Conservation (phyloP, 1,140 invertebrate genomes). For the Aphelenchoides fujianensis region DNA sequence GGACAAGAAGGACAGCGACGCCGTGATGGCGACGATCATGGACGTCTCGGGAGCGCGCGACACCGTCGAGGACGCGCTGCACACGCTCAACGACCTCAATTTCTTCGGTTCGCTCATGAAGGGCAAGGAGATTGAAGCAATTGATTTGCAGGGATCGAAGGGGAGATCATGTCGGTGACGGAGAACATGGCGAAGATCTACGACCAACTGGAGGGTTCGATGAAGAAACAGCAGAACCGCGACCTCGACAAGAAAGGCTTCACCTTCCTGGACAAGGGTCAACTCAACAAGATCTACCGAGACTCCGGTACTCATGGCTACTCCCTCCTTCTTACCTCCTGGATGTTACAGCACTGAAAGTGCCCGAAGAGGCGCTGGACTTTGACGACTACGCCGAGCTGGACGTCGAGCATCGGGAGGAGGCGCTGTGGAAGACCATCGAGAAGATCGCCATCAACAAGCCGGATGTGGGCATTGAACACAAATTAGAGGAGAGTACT, state of each 20-base stretch:
- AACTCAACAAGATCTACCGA: constrained; percentile 46
- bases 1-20: constrained; percentile 43
- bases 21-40: constrained; percentile 52
- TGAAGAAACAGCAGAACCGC: constrained; percentile 40
- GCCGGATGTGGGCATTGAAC: constrained; percentile 41
- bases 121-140: not conserved
- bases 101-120: constrained; percentile 46
- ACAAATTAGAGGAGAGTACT: too few relatives aligned
- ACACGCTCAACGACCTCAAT: constrained; percentile 46
- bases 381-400: constrained; percentile 36
- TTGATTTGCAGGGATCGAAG: constrained; percentile 49
- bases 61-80: constrained; percentile 48
- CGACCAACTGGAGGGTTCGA: constrained; percentile 42
- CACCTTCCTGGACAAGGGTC: constrained; percentile 48
- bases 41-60: constrained; percentile 51
- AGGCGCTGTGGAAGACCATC: constrained; percentile 55
- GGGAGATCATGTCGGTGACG: constrained; percentile 44
- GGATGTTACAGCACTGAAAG: constrained; percentile 33
- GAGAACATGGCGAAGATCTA: constrained; percentile 43
- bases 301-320: constrained; percentile 51
- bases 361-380: constrained; percentile 32
- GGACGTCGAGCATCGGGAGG: constrained; percentile 26
- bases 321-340: constrained; percentile 18
- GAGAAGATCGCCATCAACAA: constrained; percentile 53
- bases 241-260: constrained; percentile 49